Evolutionary conservation across 1,140 invertebrate species (phyloP).

Genomic region (Diorhabda elongata): DNA sequence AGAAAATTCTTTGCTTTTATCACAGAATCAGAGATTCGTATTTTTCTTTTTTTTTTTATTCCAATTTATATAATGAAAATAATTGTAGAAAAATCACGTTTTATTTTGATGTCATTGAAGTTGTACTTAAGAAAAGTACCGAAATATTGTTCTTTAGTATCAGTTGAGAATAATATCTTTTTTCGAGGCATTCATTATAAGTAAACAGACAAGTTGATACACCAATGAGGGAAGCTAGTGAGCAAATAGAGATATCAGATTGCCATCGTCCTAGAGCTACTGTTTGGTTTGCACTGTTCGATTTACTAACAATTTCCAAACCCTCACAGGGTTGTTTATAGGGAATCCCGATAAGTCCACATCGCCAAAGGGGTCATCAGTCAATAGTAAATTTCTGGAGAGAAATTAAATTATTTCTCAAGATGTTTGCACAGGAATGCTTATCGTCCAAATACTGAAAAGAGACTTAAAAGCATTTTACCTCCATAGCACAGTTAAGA

Average conservation of each 20-base stretch:
- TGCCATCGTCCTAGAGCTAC: not conserved
- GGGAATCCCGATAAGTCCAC: conserved; percentile 14
- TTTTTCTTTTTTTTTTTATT: too few relatives aligned
- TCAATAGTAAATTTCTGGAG: conserved; percentile 22
- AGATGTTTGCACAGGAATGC: conserved; percentile 30
- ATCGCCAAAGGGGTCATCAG: conserved; percentile 23
- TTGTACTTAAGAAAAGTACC: too few relatives aligned
- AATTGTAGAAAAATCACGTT: too few relatives aligned
- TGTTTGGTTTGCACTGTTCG: conserved; percentile 3
- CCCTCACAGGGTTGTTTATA: conserved; percentile 10
- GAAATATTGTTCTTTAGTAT: too few relatives aligned
- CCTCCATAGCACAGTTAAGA: not conserved
- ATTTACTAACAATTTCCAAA: conserved; percentile 12
- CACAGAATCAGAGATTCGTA: too few relatives aligned
- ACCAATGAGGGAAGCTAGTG: not conserved
- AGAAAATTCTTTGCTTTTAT: too few relatives aligned
- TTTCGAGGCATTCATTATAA: too few relatives aligned
- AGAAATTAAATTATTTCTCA: conserved; percentile 30
- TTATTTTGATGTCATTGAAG: too few relatives aligned
- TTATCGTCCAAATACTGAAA: not conserved
- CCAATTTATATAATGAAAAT: too few relatives aligned
- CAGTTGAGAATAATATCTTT: too few relatives aligned
- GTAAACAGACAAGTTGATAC: not conserved
- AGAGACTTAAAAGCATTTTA: not conserved
- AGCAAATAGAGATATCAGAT: conserved; percentile 1